Percentiles rank a stretch among this genome's conserved stretches.
Evolutionary conservation across 2,113 vertebrate genomes (phyloP).

Genomic region (Halichoerus grypus): DNA sequence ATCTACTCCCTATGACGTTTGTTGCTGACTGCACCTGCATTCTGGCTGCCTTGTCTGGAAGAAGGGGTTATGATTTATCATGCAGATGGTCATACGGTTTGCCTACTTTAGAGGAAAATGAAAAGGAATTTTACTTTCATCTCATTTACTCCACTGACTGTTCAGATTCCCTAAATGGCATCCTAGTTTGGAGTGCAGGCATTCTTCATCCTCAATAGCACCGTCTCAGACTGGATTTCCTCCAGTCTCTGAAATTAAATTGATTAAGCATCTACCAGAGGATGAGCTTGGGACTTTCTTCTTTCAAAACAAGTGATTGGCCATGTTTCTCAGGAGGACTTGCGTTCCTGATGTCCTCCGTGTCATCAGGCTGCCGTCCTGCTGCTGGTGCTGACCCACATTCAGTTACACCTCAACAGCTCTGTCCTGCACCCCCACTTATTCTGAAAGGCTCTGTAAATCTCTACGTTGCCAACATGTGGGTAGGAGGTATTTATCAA

Average conservation of each 20-base stretch:
- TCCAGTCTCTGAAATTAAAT: not conserved
- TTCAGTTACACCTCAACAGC: conserved; percentile 41
- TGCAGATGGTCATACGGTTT: not conserved
- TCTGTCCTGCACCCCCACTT: not conserved
- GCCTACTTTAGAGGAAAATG: not conserved
- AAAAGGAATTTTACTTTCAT: not conserved
- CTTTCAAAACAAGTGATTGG: conserved; percentile 69
- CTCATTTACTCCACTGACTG: not conserved
- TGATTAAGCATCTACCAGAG: not conserved
- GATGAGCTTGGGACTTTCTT: not conserved
- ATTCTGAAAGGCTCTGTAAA: not conserved
- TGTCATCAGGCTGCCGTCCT: conserved; percentile 62
- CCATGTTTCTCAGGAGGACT: conserved; percentile 7
- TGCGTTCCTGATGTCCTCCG: conserved; percentile 52
- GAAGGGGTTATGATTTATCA: not conserved
- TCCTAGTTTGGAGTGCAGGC: not conserved
- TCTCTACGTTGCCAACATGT: not conserved
- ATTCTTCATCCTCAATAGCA: not conserved
- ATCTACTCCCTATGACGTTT: not conserved
- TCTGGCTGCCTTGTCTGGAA: not conserved
- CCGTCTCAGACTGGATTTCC: not conserved
- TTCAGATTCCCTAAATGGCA: not conserved
- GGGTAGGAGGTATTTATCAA: conserved; percentile 67
- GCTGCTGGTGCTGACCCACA: conserved; percentile 64
- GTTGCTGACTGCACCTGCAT: not conserved